These are phyloP conservation scores for Ciconia boyciana DNA, from an alignment of 2,113 vertebrate species.

Conservation along the genomic window DNA sequence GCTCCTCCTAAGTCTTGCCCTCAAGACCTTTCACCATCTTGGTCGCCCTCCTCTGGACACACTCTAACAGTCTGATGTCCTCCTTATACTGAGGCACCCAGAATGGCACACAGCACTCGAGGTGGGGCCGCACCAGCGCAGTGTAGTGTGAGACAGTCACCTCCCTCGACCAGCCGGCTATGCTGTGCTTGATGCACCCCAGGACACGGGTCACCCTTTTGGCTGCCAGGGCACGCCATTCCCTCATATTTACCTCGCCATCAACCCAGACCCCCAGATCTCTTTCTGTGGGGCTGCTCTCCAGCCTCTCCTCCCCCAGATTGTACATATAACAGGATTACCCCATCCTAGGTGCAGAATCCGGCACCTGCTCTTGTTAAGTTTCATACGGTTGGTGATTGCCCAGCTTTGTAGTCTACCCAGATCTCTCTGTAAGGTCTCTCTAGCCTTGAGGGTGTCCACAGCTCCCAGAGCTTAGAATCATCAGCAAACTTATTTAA, in stretches of 20 bases:
- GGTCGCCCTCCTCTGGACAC: too few relatives aligned
- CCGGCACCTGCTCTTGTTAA: background rate
- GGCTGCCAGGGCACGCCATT: background rate
- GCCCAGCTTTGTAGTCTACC: too few relatives aligned
- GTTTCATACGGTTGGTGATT: background rate
- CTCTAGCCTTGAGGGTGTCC: background rate
- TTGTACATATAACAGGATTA: background rate
- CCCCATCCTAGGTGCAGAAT: background rate
- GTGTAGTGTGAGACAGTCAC: background rate
- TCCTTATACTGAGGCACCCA: too few relatives aligned
- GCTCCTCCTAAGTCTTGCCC: too few relatives aligned
- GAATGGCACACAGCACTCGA: background rate
- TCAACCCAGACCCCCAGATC: background rate
- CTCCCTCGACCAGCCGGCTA: fast-evolving
- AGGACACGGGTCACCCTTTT: background rate
- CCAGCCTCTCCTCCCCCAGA: background rate
- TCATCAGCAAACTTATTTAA: background rate
- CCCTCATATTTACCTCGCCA: background rate
- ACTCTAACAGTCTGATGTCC: too few relatives aligned
- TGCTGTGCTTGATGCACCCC: background rate
- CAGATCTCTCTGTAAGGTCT: too few relatives aligned
- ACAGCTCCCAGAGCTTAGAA: background rate
- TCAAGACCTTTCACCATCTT: too few relatives aligned
- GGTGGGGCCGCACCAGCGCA: background rate
- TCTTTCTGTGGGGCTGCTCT: background rate